Percentiles rank a stretch among this genome's conserved stretches.
These are phyloP conservation scores for Hippoglossus hippoglossus DNA, from an alignment of 2,797 vertebrate genomes.

Conservation along the genomic window DNA sequence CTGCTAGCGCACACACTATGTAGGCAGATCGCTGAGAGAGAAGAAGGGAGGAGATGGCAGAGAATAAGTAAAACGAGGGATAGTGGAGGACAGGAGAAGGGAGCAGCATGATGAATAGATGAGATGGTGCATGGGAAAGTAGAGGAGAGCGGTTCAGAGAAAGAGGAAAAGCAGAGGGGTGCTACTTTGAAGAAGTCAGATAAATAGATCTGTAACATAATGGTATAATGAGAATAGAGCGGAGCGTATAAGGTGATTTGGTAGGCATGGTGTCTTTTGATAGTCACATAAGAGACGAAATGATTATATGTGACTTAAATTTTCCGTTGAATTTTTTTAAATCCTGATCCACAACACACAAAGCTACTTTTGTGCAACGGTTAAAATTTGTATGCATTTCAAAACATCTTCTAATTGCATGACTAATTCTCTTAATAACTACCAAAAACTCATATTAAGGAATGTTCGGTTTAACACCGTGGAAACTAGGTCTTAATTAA, in stretches of 20 bases:
- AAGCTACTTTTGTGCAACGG: background rate
- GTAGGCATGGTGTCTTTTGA: slow-evolving; percentile 5
- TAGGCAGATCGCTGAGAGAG: slow-evolving; percentile 64
- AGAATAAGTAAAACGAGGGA: slow-evolving; percentile 58
- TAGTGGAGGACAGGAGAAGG: slow-evolving; percentile 36
- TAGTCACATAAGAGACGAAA: background rate
- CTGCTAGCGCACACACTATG: slow-evolving; percentile 76
- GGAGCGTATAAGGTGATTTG: slow-evolving; percentile 23
- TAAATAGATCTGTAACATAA: slow-evolving; percentile 45
- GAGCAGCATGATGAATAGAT: slow-evolving; percentile 35
- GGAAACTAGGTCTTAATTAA: slow-evolving; percentile 32
- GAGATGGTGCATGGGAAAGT: slow-evolving; percentile 42
- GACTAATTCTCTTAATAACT: no score
- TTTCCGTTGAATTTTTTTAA: no score
- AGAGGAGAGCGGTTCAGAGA: slow-evolving; percentile 31
- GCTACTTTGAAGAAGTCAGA: slow-evolving; percentile 38
- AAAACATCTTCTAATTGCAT: no score
- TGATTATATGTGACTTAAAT: background rate
- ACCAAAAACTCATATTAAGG: background rate
- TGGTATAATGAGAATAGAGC: slow-evolving; percentile 21
- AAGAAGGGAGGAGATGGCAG: slow-evolving; percentile 58
- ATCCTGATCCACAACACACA: background rate
- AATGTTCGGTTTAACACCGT: background rate
- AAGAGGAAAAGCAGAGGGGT: slow-evolving; percentile 23
- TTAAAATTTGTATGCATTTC: background rate